Evolutionary conservation across 2,797 vertebrate genomes (phyloP), one percentile per base, ranked within the genome.

Genomic region (Micropoecilia bifurca): DNA sequence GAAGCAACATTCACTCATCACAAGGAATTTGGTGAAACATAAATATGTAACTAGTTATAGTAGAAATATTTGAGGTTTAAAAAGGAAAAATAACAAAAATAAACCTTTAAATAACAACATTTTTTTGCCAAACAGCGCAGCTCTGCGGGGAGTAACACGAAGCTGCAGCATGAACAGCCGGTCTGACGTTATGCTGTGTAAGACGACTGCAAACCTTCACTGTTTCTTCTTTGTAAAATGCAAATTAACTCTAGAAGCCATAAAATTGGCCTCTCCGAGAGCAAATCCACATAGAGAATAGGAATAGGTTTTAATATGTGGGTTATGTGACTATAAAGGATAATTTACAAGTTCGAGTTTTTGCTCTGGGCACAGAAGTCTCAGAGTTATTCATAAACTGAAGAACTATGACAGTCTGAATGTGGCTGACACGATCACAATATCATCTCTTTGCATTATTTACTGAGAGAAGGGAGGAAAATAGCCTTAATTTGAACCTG

Each of bases 51-150:
- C 39, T 57, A 84, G 79, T 74, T 68, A 80, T n/a, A 77, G 47
- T 20, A 78, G 47, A 69, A 78, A 63, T 71, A 47, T 41, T 69
- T 82, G 10, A 46, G 73, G 28, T 57, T 7, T 25, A 79, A 69
- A 68, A 30, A 77, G 76, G n/a, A 78, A 87, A 43, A 69, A 10
- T 47, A 46, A 61, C 2, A 4, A 16, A 16, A 28, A n/a, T 75
- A 83, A 86, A 81, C 76, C 72, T 84, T 87, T 77, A 85, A 87
- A 88, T 85, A 57, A 76, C 78, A 14, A 41, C 79, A 0, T 10
- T 43, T 45, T 75, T 81, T 87, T 88, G 80, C 76, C 84, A 75
- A 79, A 71, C 74, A 69, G 79, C 66, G 75, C 61, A 78, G 50
- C 61, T 43, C 78, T 76, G 5, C 72, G 36, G 82, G 86, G 80